Conservation (phyloP, 2,797 vertebrate genomes). For the Agapornis canus region DNA sequence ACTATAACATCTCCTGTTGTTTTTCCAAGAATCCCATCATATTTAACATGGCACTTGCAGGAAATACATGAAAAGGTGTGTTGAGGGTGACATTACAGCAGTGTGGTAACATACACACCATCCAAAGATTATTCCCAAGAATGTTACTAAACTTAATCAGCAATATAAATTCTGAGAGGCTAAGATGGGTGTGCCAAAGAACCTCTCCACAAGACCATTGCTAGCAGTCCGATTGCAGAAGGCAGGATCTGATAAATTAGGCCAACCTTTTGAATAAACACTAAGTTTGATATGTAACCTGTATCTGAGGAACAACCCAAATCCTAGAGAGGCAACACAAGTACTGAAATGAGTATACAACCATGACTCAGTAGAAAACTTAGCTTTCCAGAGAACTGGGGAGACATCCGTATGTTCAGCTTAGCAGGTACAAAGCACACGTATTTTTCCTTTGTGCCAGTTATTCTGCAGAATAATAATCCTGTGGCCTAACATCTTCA, state of each 20-base stretch:
- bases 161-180: neutral
- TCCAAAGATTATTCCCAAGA: neutral
- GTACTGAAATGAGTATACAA: neutral
- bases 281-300: neutral
- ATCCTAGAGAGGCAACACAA: neutral
- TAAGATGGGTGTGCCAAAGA: neutral
- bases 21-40: neutral
- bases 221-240: neutral
- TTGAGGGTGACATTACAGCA: neutral
- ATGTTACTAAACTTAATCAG: neutral
- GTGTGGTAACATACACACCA: neutral
- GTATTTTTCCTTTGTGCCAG: neutral
- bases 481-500: neutral
- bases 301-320: neutral
- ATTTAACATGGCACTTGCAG: constrained; percentile 1
- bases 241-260: neutral
- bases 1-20: constrained; percentile 42
- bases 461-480: neutral
- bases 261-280: neutral
- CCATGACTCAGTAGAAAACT: neutral
- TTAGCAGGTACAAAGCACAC: accelerated
- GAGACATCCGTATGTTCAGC: neutral
- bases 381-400: neutral
- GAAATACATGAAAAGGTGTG: neutral
- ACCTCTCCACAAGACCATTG: neutral